Evolutionary conservation across 2,113 vertebrate genomes (phyloP).

Genomic region (Anoplopoma fimbria): DNA sequence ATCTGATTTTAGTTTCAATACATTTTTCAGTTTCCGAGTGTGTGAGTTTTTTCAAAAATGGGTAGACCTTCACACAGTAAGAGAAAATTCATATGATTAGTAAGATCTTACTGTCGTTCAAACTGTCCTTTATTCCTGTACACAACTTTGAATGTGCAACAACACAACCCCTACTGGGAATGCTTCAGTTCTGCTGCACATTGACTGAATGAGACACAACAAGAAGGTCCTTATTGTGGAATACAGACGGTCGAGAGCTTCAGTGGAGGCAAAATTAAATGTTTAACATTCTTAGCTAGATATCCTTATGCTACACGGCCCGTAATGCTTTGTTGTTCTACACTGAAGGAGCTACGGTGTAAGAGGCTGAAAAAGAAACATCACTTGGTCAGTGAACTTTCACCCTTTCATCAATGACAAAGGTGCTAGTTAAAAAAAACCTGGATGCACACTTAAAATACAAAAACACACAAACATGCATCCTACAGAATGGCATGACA

Average conservation of each 20-base stretch:
- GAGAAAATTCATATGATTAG: background rate
- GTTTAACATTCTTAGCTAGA: constrained; percentile 17
- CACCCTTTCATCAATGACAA: background rate
- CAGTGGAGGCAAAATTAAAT: background rate
- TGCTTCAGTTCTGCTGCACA: background rate
- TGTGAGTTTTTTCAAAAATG: background rate
- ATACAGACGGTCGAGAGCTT: background rate
- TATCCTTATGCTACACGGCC: background rate
- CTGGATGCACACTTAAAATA: background rate
- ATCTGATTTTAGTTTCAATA: background rate
- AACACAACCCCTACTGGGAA: background rate
- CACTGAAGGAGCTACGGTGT: background rate
- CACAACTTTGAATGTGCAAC: background rate
- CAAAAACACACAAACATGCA: background rate
- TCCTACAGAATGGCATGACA: background rate
- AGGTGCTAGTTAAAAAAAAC: background rate
- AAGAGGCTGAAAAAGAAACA: constrained; percentile 10
- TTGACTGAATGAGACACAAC: background rate
- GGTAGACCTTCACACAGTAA: background rate
- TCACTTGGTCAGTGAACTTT: background rate
- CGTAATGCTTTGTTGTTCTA: background rate
- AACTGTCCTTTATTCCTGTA: background rate
- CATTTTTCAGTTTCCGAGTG: background rate
- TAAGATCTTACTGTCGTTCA: background rate
- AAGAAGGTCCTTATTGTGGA: background rate